These are phyloP conservation scores for Campylomormyrus tamandua DNA, from an alignment of 2,113 vertebrate species.

Conservation along the genomic window DNA sequence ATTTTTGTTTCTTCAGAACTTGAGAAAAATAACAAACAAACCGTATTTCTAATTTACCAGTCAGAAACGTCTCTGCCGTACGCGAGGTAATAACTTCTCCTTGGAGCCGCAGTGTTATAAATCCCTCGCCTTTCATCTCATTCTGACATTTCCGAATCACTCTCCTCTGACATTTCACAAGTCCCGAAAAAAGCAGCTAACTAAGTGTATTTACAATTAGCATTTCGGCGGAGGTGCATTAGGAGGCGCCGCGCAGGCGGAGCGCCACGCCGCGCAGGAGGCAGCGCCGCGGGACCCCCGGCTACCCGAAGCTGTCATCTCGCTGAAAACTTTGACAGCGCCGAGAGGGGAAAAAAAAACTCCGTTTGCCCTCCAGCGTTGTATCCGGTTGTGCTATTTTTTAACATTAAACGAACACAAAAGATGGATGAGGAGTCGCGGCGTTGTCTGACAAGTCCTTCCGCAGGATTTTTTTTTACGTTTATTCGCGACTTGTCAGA, in stretches of 20 bases:
- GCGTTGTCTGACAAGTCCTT: not conserved
- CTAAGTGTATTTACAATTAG: conserved; percentile 21
- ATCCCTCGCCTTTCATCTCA: conserved; percentile 22
- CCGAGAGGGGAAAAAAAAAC: not conserved
- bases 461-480: not conserved
- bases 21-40: not conserved
- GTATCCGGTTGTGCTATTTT: conserved; percentile 11
- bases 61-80: not conserved
- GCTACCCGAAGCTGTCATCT: conserved; percentile 39
- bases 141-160: conserved; percentile 58
- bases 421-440: not conserved
- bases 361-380: conserved; percentile 11
- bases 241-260: conserved; percentile 20
- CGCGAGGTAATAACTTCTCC: not conserved
- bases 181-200: conserved; percentile 28
- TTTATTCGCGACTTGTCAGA: not conserved
- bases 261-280: conserved; percentile 20
- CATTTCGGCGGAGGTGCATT: conserved; percentile 25
- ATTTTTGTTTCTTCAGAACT: not conserved
- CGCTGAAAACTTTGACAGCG: conserved; percentile 23
- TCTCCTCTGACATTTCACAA: conserved; percentile 55
- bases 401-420: conserved; percentile 7
- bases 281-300: conserved; percentile 30
- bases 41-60: not conserved
- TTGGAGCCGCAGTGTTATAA: not conserved